Base-by-base conservation (phyloP, 2,113 vertebrate genomes). In the Pampusana beccarii region DNA sequence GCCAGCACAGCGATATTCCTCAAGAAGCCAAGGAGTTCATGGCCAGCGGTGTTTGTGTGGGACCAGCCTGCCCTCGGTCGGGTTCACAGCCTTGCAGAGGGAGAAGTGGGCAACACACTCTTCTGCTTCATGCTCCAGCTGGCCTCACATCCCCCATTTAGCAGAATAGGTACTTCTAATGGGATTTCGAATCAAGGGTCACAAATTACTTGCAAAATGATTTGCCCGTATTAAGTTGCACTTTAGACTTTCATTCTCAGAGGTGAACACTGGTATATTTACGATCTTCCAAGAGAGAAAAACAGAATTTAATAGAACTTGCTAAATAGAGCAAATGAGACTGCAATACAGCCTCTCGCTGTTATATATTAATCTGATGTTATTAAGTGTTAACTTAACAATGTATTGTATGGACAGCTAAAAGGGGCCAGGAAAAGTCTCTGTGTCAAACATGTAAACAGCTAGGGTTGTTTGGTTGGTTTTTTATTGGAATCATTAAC, bases 361-460 rank as follows among this genome's bases (percentile, higher is more conserved):
- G 98, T 98, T 98, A 98, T 95, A 97, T 97, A 98, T 98, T 98
- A 98, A 98, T 97, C 96, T 96, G 29, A 64, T 93, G 91, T 97
- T 97, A 97, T 96, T 97, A 98, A 98, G 97, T 98, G 98, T 98
- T 98, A 97, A 97, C 92, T 98, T 98, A 97, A 97, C 92, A 94
- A 58, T 89, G 71, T 69, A 92, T 93, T 91, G 67, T 96, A 97
- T 94, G 96, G 97, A 93, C 92, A 93, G 67, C 85, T 71, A 67
- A 95, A 91, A 92, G 82, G 56, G 77, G 69, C 46, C 92, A 81
- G 90, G 51, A 97, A 86, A 77, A 93, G 74, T 86, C 91, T 93
- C 58, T 80, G 97, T 97, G 88, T 94, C 69, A 85, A 96, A 90
- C 74, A 94, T 61, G 92, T 95, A 92, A 96, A 93, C 70, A 87